Percentiles rank a stretch among this genome's conserved stretches.
Evolutionary conservation across 2,888 invertebrate genomes (phyloP).

Genomic region (Bellardia pandia): DNA sequence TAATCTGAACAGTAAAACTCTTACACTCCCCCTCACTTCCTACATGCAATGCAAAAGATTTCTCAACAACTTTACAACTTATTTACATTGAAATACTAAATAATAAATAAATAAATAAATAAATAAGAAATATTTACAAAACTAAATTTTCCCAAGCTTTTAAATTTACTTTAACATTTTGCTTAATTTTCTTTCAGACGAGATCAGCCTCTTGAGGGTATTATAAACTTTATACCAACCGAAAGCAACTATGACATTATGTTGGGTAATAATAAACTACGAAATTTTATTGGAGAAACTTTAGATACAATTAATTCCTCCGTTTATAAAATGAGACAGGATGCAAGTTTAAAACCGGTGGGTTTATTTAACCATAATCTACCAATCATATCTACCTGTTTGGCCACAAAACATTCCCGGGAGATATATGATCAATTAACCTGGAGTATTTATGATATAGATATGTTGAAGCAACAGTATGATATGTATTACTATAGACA

Average conservation of each 20-base stretch:
- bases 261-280: slow-evolving; percentile 77
- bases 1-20: not conserved
- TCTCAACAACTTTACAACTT: slow-evolving; percentile 11
- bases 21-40: not conserved
- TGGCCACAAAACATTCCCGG: slow-evolving; percentile 74
- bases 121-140: slow-evolving; percentile 21
- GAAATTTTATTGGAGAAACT: slow-evolving; percentile 72
- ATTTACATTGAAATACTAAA: not conserved
- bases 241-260: slow-evolving; percentile 77
- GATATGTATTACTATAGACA: slow-evolving; percentile 76
- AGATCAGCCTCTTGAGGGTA: slow-evolving; percentile 77
- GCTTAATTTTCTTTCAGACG: slow-evolving; percentile 56
- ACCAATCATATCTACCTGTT: slow-evolving; percentile 79
- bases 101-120: not conserved
- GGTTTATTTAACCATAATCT: slow-evolving; percentile 79
- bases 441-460: slow-evolving; percentile 80
- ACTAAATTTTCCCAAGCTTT: not conserved
- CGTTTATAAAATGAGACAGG: slow-evolving; percentile 76
- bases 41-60: not conserved
- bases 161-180: not conserved
- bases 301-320: slow-evolving; percentile 75
- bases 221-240: slow-evolving; percentile 80
- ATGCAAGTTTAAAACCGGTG: slow-evolving; percentile 75
- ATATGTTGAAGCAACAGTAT: slow-evolving; percentile 78
- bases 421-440: slow-evolving; percentile 79